Evolutionary conservation across 2,888 invertebrate genomes (phyloP).

Genomic region (Mimachlamys varia): DNA sequence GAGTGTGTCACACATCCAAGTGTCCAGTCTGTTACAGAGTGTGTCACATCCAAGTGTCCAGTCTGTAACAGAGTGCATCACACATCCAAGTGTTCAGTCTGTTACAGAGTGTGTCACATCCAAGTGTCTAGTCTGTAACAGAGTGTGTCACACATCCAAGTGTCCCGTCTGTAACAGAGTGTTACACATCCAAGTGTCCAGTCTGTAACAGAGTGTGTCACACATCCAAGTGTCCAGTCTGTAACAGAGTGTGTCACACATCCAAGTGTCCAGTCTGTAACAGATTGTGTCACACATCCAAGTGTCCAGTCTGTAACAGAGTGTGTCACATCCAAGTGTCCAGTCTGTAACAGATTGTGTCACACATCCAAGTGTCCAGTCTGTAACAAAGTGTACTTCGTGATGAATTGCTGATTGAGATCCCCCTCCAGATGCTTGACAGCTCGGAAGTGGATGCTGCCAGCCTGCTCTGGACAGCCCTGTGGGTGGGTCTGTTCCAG

Average conservation of each 20-base stretch:
- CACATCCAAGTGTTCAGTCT: neutral
- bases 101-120: neutral
- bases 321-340: too few relatives aligned
- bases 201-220: neutral
- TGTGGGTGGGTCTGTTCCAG: slow-evolving; percentile 85
- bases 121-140: neutral
- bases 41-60: neutral
- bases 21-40: neutral
- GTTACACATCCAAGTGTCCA: neutral
- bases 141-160: neutral
- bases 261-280: neutral
- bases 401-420: slow-evolving; percentile 81
- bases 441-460: slow-evolving; percentile 86
- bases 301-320: too few relatives aligned
- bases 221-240: neutral
- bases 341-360: neutral
- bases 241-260: slow-evolving; percentile 37
- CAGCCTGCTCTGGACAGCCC: slow-evolving; percentile 64
- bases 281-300: too few relatives aligned
- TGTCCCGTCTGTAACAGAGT: neutral
- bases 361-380: slow-evolving; percentile 53
- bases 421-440: slow-evolving; percentile 84
- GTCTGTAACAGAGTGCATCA: neutral
- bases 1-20: slow-evolving; percentile 53
- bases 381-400: slow-evolving; percentile 69